Evolutionary conservation across 1,140 invertebrate species (phyloP), one percentile per base, ranked within the genome.

Genomic region (Philotrypesis tridentata): DNA sequence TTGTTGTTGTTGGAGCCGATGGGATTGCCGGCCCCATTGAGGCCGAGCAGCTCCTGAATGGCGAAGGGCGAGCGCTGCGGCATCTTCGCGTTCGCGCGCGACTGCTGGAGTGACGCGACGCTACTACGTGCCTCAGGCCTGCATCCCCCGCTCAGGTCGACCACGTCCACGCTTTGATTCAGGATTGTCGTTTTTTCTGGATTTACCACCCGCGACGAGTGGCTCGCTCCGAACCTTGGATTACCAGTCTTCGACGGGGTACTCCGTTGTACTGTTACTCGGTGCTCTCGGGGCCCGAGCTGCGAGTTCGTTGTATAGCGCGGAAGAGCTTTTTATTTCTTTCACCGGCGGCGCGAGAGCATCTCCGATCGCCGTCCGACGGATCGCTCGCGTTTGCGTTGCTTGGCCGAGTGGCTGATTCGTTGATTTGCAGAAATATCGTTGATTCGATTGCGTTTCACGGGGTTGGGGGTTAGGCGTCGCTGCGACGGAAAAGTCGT

Each of bases 61-160:
- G 96, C 97, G 92, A 98, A 98, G 23, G 97, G 96, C 84, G 96
- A 97, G 85, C 97, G 93, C 91, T 97, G 96, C 84, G 96, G 96
- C 93, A 96, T 94, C 72, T 91, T 90, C 72, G 84, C 77, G 65
- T 82, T 73, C 70, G 81, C 72, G 74, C 80, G 80, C 80, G 63
- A 70, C 79, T 80, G 79, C 73, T 82, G 80, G 14, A 43, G 73
- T 31, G 73, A 63, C 73, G 80, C 80, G 80, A 73, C 81, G 80
- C 80, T 75, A 72, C 68, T 48, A 29, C 74, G 73, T 73, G 81
- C 81, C 81, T 82, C 81, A 78, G 81, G 75, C 76, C 70, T 82
- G 82, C 82, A 83, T 83, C 82, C 82, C 78, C 82, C 76, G 81
- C 82, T 83, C 40, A 83, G 63, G 76, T 83, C 82, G 21, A 83